Conservation (phyloP, 2,797 vertebrate species). For the Hypotaenidia okinawae region DNA sequence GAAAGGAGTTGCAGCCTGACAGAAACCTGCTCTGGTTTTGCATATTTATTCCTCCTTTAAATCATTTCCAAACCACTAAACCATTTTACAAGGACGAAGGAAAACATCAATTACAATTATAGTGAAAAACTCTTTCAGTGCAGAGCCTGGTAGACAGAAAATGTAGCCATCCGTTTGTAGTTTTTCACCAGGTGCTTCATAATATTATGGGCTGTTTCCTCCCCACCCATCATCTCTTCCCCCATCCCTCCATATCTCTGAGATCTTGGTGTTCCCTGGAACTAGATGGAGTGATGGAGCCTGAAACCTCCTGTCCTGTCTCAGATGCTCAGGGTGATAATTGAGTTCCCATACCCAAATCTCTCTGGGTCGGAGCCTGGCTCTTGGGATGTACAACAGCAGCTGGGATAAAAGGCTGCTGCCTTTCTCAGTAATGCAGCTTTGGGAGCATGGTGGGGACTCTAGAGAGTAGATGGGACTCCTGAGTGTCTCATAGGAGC, state of each 20-base stretch:
- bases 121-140: slow-evolving; percentile 45
- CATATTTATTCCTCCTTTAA: slow-evolving; percentile 61
- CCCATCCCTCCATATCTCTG: fast-evolving
- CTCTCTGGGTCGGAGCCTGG: neutral
- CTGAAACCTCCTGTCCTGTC: neutral
- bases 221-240: neutral
- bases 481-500: neutral
- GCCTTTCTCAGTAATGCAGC: fast-evolving
- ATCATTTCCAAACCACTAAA: slow-evolving; percentile 69
- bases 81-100: slow-evolving; percentile 65
- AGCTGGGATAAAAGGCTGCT: neutral
- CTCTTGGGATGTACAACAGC: neutral
- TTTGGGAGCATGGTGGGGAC: too few relatives aligned
- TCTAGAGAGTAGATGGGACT: too few relatives aligned
- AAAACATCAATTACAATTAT: slow-evolving; percentile 67
- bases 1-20: slow-evolving; percentile 19
- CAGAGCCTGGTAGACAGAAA: slow-evolving; percentile 8
- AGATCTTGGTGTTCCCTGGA: neutral
- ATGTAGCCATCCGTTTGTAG: neutral
- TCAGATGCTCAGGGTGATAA: fast-evolving
- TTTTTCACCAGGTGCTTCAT: slow-evolving; percentile 3
- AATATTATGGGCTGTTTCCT: slow-evolving; percentile 1
- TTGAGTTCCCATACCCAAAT: too few relatives aligned
- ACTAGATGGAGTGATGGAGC: neutral
- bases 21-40: slow-evolving; percentile 35